Evolutionary conservation across 1,140 invertebrate species (phyloP), one percentile per base, ranked within the genome.

Genomic region (Belonocnema kinseyi): DNA sequence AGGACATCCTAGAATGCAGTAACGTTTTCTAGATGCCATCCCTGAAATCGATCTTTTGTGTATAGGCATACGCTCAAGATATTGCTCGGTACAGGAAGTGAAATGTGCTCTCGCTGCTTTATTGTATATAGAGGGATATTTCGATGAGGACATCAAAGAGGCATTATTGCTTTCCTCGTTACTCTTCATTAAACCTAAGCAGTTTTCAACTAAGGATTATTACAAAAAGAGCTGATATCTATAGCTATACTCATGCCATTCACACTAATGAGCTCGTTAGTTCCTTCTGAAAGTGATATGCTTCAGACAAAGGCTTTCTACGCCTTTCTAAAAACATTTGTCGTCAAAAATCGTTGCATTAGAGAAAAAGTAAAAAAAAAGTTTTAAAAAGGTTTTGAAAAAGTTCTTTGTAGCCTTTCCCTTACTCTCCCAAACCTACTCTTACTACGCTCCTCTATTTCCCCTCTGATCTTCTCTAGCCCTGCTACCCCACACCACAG

Each of bases 91-190:
- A 58, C 17, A 58, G 53, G 53, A 54, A 54, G 53, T 16, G 21
- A 14, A 54, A 54, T 16, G n/a, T 54, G 53, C 53, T 54, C 53
- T 17, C 53, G 53, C 17, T 54, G 17, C 53, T 0, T 17, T 17
- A 10, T 10, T 54, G 6, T 17, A 58, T 19, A 13, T 13, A 58
- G 11, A 58, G 10, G 19, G 56, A 58, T 58, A 58, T 58, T 26
- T n/a, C 56, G 19, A 58, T 56, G 19, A 58, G 13, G 56, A 58
- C 56, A 58, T 58, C 56, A 58, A 58, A 58, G 56, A 21, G 13
- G 56, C 19, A 58, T 58, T 58, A 58, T 58, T 58, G 56, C 56
- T 58, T 21, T 58, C 56, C 56, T 26, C 56, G 56, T 21, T 58
- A 26, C 56, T 58, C 56, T 58, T 58, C 56, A 58, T 58, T 58